Conservation (phyloP, 2,113 vertebrate species). For the Anas platyrhynchos region DNA sequence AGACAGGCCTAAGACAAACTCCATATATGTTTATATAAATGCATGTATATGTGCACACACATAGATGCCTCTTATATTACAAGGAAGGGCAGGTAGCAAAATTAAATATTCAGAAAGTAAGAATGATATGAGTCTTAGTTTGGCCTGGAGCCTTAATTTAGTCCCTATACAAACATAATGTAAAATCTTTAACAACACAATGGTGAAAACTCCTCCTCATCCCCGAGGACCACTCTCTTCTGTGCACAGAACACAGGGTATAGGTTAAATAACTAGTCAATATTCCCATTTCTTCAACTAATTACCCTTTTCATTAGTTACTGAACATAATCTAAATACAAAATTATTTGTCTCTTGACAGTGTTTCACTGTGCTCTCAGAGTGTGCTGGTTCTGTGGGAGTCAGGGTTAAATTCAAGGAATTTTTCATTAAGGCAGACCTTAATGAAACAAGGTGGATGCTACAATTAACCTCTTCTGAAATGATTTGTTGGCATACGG, state of each 20-base stretch:
- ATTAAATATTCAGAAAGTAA: neutral
- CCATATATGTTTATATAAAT: too few relatives aligned
- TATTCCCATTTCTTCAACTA: neutral
- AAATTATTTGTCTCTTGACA: neutral
- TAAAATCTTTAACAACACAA: neutral
- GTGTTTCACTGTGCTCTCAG: neutral
- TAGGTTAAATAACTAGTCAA: neutral
- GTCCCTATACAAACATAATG: neutral
- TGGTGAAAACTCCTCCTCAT: neutral
- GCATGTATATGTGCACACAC: neutral
- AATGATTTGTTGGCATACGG: neutral
- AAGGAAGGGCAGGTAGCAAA: neutral
- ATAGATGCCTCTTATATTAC: neutral
- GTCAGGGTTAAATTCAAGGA: neutral
- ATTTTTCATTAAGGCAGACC: neutral
- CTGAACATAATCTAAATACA: neutral
- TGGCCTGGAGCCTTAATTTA: neutral
- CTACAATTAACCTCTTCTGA: neutral
- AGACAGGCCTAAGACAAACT: too few relatives aligned
- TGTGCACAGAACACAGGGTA: neutral
- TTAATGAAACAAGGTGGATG: neutral
- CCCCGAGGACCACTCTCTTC: neutral
- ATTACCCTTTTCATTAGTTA: neutral
- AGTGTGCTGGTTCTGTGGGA: neutral
- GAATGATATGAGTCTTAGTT: neutral